These are phyloP conservation scores for Brachyhypopomus gauderio DNA, from an alignment of 2,113 vertebrate genomes.

Conservation along the genomic window DNA sequence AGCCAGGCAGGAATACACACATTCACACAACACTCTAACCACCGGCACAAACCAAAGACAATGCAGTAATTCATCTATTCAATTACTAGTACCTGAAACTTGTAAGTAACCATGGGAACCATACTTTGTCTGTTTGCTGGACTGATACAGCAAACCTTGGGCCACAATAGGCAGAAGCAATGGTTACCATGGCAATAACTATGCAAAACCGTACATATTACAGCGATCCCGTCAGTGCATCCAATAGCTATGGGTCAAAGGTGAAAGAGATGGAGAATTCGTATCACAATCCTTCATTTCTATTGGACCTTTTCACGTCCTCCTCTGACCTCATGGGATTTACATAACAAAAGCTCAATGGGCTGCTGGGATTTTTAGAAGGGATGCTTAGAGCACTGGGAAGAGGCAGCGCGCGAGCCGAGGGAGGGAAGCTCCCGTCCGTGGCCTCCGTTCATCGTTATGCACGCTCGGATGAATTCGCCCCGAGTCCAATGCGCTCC, in stretches of 20 bases:
- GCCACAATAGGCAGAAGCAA: slow-evolving; percentile 47
- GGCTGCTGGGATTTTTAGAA: neutral
- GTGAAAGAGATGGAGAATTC: neutral
- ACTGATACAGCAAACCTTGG: slow-evolving; percentile 51
- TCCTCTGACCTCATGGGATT: neutral
- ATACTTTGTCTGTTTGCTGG: slow-evolving; percentile 50
- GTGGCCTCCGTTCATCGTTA: slow-evolving; percentile 29
- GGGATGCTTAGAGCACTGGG: neutral
- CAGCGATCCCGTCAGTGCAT: slow-evolving; percentile 4
- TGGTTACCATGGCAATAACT: slow-evolving; percentile 51
- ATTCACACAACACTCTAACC: neutral
- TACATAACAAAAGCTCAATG: neutral
- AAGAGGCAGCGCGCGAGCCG: neutral
- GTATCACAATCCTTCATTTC: neutral
- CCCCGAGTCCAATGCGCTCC: slow-evolving; percentile 6
- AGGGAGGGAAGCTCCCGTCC: neutral
- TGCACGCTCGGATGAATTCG: slow-evolving; percentile 16
- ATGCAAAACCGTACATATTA: slow-evolving; percentile 32
- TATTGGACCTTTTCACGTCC: neutral
- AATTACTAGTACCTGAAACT: slow-evolving; percentile 28
- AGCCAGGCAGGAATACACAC: neutral
- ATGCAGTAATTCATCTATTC: neutral
- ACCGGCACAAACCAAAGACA: neutral
- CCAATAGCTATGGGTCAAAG: slow-evolving; percentile 3
- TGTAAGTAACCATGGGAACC: slow-evolving; percentile 68